Conservation (phyloP, 2,113 vertebrate genomes). For the Crotalus viridis region DNA sequence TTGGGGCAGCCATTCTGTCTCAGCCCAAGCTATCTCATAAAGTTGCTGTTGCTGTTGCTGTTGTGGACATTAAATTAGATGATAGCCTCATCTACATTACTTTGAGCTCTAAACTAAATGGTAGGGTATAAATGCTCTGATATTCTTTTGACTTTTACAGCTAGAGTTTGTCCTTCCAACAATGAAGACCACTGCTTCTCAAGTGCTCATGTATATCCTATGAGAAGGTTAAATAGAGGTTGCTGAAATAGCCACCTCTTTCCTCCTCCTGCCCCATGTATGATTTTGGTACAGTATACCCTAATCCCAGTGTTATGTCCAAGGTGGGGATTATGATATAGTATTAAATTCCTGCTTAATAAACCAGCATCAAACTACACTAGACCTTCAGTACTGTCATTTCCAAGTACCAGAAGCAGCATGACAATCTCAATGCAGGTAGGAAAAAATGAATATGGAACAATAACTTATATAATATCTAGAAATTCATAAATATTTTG, state of each 20-base stretch:
- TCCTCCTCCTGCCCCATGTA: not conserved
- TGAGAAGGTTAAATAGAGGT: not conserved
- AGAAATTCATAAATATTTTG: constrained; percentile 13
- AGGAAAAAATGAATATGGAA: not conserved
- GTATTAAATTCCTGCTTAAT: not conserved
- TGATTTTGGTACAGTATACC: not conserved
- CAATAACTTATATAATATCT: not conserved
- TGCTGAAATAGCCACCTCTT: not conserved
- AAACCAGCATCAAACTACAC: not conserved
- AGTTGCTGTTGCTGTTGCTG: not conserved
- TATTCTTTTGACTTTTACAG: not conserved
- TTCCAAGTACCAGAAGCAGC: not conserved
- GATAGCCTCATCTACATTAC: not conserved
- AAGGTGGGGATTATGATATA: not conserved
- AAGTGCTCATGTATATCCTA: not conserved
- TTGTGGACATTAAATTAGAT: not conserved
- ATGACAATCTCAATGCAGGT: not conserved
- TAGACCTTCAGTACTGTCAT: not conserved
- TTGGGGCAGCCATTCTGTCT: not conserved
- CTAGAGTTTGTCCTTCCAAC: not conserved
- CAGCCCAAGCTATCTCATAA: not conserved
- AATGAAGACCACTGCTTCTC: not conserved
- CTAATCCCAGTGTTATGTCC: not conserved
- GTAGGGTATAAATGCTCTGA: not conserved
- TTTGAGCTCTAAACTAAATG: not conserved